Conservation (phyloP, 1,140 invertebrate species). For the Rhopalosiphum padi region DNA sequence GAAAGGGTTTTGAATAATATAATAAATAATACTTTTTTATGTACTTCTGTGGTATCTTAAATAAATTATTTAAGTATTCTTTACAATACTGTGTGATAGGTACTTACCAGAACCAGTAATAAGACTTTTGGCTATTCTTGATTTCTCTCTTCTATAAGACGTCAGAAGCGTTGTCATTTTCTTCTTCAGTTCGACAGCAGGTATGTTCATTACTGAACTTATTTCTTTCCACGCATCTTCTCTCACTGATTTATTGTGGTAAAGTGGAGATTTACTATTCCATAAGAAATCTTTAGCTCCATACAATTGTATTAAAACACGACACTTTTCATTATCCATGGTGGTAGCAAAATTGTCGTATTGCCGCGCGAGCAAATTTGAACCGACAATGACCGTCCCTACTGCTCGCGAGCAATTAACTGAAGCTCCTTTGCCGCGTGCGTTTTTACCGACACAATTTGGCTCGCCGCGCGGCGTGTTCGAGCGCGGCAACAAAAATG, state of each 20-base stretch:
- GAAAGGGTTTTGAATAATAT: too few species aligned
- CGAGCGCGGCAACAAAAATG: background rate
- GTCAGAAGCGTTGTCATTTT: constrained; percentile 61
- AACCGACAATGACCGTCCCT: background rate
- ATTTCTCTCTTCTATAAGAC: constrained; percentile 61
- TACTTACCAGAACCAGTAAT: constrained; percentile 37
- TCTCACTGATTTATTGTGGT: constrained; percentile 15
- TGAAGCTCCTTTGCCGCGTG: background rate
- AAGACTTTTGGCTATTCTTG: constrained; percentile 26
- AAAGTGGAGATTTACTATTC: constrained; percentile 35
- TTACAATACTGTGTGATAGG: background rate
- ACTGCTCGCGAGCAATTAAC: constrained; percentile 36
- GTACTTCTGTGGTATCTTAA: background rate
- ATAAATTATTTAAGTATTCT: background rate
- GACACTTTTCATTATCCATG: constrained; percentile 32
- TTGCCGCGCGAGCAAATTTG: background rate
- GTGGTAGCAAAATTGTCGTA: too few species aligned
- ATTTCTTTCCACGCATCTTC: constrained; percentile 59
- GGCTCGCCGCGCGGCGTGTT: constrained; percentile 12
- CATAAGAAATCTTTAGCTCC: constrained; percentile 6
- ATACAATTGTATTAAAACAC: constrained; percentile 13
- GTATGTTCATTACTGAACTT: constrained; percentile 57
- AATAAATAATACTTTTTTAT: too few species aligned
- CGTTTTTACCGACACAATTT: background rate
- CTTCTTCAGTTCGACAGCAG: constrained; percentile 60